Conservation (phyloP, 2,113 vertebrate species). For the Proteles cristata region DNA sequence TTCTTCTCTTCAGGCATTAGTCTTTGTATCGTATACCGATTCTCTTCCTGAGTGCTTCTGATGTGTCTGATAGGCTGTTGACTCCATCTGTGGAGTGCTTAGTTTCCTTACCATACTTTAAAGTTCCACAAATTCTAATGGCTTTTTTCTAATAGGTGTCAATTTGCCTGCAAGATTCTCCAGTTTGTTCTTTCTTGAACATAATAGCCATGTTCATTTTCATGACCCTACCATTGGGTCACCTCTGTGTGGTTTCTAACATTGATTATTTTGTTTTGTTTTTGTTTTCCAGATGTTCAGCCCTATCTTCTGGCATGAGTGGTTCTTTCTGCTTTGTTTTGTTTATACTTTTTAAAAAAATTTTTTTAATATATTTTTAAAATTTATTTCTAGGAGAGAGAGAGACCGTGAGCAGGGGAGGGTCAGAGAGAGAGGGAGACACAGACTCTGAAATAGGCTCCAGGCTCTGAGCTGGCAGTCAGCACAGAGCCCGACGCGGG, state of each 20-base stretch:
- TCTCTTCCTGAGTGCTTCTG: background rate
- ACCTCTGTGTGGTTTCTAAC: background rate
- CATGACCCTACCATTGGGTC: background rate
- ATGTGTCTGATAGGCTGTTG: background rate
- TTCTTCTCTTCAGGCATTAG: background rate
- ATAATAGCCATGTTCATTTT: background rate
- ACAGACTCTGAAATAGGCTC: no score
- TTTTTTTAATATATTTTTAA: no score
- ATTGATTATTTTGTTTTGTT: background rate
- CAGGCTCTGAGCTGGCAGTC: no score
- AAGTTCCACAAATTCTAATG: background rate
- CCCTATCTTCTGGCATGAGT: background rate
- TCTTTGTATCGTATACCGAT: background rate
- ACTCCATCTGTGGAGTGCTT: background rate
- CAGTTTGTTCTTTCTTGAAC: background rate
- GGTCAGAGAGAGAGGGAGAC: no score
- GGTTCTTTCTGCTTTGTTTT: background rate
- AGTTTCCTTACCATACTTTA: background rate
- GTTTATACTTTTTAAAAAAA: background rate
- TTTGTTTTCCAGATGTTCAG: background rate
- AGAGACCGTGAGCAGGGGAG: no score
- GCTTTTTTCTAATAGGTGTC: background rate
- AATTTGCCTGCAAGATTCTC: background rate
- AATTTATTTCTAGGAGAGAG: no score
- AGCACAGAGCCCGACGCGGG: no score